phyloP scores from a whole-genome alignment of 2,888 invertebrate species.

The Physocephala rufipes region DNA sequence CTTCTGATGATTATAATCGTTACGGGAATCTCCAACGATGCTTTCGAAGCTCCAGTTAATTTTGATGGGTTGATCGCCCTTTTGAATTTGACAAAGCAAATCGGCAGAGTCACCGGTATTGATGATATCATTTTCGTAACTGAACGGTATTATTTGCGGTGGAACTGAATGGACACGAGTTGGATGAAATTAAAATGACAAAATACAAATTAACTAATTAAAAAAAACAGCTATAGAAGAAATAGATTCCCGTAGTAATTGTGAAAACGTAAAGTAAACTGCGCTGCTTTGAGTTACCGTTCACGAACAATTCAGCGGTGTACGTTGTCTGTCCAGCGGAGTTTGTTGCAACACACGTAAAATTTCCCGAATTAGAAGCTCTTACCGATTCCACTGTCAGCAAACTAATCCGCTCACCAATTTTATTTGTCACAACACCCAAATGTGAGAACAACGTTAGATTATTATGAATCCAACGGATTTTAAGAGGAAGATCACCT shows the following conservation, averaged over 20 bases:
- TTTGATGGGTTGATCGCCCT: slow-evolving; percentile 74
- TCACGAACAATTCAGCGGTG: slow-evolving; percentile 72
- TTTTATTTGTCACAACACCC: slow-evolving; percentile 73
- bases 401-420: slow-evolving; percentile 73
- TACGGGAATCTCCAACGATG: slow-evolving; percentile 49
- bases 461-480: slow-evolving; percentile 71
- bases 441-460: slow-evolving; percentile 65
- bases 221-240: no score
- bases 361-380: slow-evolving; percentile 75
- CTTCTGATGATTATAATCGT: no score
- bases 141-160: slow-evolving; percentile 80
- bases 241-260: not conserved
- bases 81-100: slow-evolving; percentile 76
- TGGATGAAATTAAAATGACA: not conserved
- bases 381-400: slow-evolving; percentile 77
- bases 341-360: slow-evolving; percentile 74
- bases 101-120: slow-evolving; percentile 77
- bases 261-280: not conserved
- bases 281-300: slow-evolving; percentile 68
- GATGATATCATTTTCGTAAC: slow-evolving; percentile 76
- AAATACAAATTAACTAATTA: not conserved
- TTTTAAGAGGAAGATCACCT: slow-evolving; percentile 74
- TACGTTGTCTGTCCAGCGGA: slow-evolving; percentile 71
- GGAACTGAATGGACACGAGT: slow-evolving; percentile 68
- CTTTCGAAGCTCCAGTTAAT: slow-evolving; percentile 72